Conservation (phyloP, 2,797 vertebrate species). For the Gobionotothen gibberifrons region DNA sequence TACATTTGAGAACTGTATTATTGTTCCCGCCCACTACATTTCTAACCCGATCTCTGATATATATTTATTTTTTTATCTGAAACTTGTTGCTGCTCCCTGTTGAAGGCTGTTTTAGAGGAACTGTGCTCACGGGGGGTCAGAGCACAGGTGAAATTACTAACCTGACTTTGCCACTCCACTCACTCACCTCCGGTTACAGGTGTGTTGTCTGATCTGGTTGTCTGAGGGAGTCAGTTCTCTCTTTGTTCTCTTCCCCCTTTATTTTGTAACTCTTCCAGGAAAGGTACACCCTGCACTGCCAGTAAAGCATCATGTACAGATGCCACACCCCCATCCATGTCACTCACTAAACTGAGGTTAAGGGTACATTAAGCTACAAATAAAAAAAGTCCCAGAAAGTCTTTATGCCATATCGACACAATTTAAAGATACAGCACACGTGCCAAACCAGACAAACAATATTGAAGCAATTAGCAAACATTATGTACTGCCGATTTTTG, state of each 20-base stretch:
- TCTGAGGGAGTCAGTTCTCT: slow-evolving; percentile 64
- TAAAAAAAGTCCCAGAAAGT: slow-evolving; percentile 37
- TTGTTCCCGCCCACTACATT: background rate
- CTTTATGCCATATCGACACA: slow-evolving; percentile 29
- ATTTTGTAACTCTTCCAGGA: slow-evolving; percentile 78
- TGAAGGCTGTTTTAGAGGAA: slow-evolving; percentile 14
- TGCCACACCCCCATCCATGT: slow-evolving; percentile 68
- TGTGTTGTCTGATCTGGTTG: slow-evolving; percentile 72
- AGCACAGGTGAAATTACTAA: slow-evolving; percentile 59
- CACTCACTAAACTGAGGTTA: slow-evolving; percentile 52
- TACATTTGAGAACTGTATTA: slow-evolving; percentile 21
- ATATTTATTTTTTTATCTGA: slow-evolving; percentile 8
- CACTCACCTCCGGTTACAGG: slow-evolving; percentile 75
- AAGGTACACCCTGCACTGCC: slow-evolving; percentile 74
- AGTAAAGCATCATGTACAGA: slow-evolving; percentile 73
- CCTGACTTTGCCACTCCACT: slow-evolving; percentile 52
- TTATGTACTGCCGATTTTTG: background rate
- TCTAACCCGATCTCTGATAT: background rate
- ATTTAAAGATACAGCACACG: background rate
- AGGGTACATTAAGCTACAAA: slow-evolving; percentile 34
- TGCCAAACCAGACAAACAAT: background rate
- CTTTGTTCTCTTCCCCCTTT: slow-evolving; percentile 76
- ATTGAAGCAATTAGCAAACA: slow-evolving; percentile 14
- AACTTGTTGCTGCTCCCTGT: slow-evolving; percentile 15
- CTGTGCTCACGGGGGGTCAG: slow-evolving; percentile 49